phyloP scores from a whole-genome alignment of 1,140 invertebrate species.

The Halesus radiatus region DNA sequence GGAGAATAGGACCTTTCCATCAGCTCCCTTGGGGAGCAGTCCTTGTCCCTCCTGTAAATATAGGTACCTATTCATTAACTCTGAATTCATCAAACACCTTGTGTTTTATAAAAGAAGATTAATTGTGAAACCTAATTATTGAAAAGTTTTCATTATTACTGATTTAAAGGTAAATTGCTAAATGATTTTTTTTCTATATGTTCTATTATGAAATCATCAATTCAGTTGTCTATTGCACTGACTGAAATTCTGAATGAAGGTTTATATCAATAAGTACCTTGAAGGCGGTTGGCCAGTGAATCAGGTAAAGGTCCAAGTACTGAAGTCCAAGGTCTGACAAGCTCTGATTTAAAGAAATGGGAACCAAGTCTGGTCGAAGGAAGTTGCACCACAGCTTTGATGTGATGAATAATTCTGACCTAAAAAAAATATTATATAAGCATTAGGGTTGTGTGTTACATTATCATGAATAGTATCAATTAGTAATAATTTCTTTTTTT shows the following conservation, averaged over 20 bases:
- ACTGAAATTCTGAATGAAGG: neutral
- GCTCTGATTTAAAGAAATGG: conserved; percentile 70
- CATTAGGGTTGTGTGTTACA: too few relatives aligned
- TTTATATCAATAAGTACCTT: conserved; percentile 61
- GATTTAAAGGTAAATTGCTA: too few relatives aligned
- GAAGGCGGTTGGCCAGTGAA: conserved; percentile 85
- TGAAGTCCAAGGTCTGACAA: conserved; percentile 75
- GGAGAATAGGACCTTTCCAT: conserved; percentile 68
- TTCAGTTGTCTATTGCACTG: neutral
- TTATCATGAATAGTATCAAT: too few relatives aligned
- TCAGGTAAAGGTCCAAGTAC: conserved; percentile 84
- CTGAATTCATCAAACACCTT: neutral
- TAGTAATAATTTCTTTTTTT: too few relatives aligned
- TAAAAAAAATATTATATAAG: conserved; percentile 45
- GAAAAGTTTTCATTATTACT: too few relatives aligned
- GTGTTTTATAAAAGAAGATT: neutral
- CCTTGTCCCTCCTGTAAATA: conserved; percentile 69
- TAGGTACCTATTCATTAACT: neutral
- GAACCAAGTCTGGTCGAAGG: conserved; percentile 73
- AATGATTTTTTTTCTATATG: too few relatives aligned
- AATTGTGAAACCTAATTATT: too few relatives aligned
- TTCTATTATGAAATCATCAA: too few relatives aligned
- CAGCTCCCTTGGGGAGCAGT: conserved; percentile 74
- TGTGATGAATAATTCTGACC: conserved; percentile 79
- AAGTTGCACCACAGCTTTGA: conserved; percentile 82